Conservation (phyloP, 2,113 vertebrate genomes). For the Plecturocebus donacophilus region DNA sequence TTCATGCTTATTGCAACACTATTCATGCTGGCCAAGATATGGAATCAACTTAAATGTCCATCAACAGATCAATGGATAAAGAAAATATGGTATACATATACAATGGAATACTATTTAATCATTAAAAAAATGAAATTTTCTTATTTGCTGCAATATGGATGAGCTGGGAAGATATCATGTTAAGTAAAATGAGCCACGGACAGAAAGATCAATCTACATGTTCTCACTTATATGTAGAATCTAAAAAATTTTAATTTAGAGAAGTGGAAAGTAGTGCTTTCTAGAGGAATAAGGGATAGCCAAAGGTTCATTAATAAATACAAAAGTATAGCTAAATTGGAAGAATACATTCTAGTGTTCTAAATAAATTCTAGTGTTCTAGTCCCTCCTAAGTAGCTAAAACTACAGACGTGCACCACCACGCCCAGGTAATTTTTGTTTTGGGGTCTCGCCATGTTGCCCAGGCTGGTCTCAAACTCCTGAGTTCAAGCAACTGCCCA, state of each 20-base stretch:
- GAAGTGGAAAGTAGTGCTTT: not conserved
- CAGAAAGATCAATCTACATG: not conserved
- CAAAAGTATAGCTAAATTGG: not conserved
- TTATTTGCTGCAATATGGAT: not conserved
- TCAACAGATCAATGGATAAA: not conserved
- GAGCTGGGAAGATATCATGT: not conserved
- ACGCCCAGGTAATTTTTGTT: no score
- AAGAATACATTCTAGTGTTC: not conserved
- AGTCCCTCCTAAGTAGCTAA: no score
- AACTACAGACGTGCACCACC: no score
- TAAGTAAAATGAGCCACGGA: not conserved
- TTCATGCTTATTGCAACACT: not conserved
- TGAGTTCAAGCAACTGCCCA: no score
- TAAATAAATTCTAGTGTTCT: no score
- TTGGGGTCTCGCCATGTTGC: no score
- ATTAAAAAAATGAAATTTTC: not conserved
- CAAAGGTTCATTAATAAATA: not conserved
- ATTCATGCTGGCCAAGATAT: not conserved
- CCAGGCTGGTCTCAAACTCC: no score
- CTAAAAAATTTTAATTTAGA: not conserved
- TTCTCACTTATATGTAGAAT: not conserved
- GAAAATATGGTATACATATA: not conserved
- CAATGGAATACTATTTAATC: not conserved
- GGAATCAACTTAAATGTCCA: not conserved
- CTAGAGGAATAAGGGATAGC: not conserved